These are phyloP conservation scores for Amyelois transitella DNA, from an alignment of 1,140 invertebrate species.

Conservation along the genomic window DNA sequence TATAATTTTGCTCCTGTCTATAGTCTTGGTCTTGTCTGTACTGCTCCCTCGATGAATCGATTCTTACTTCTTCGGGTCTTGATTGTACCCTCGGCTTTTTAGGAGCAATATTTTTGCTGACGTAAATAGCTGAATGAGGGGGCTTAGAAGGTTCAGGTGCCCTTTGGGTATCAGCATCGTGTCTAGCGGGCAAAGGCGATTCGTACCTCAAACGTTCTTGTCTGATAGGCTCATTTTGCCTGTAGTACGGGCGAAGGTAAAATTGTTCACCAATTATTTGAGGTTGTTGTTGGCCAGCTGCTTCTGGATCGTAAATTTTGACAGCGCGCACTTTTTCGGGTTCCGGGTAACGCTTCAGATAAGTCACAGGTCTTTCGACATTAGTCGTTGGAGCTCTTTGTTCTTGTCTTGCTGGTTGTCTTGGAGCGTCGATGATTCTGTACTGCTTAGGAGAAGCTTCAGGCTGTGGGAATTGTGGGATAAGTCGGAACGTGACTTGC, in stretches of 20 bases:
- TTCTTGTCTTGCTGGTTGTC: conserved; percentile 41
- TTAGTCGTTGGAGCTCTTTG: conserved; percentile 32
- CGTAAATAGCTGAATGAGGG: conserved; percentile 58
- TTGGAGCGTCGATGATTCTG: conserved; percentile 46
- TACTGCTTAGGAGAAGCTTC: conserved; percentile 58
- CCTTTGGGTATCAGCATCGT: conserved; percentile 26
- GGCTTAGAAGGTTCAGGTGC: conserved; percentile 39
- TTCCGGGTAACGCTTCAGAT: conserved; percentile 58
- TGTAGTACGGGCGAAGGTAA: conserved; percentile 47
- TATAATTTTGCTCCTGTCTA: not conserved
- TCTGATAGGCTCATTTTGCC: conserved; percentile 25
- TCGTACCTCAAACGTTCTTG: conserved; percentile 41
- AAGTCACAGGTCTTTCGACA: conserved; percentile 55
- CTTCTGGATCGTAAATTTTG: conserved; percentile 44
- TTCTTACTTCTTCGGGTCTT: conserved; percentile 1
- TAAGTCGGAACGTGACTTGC: conserved; percentile 40
- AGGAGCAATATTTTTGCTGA: conserved; percentile 49
- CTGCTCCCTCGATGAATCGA: conserved; percentile 27
- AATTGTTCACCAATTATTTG: conserved; percentile 51
- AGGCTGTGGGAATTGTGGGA: conserved; percentile 49
- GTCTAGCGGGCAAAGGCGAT: conserved; percentile 19
- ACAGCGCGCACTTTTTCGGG: conserved; percentile 42
- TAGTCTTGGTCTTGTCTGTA: conserved; percentile 14
- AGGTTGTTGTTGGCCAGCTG: conserved; percentile 27
- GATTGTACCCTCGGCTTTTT: conserved; percentile 31